phyloP scores from a whole-genome alignment of 2,797 vertebrate species.

The Allenopithecus nigroviridis region DNA sequence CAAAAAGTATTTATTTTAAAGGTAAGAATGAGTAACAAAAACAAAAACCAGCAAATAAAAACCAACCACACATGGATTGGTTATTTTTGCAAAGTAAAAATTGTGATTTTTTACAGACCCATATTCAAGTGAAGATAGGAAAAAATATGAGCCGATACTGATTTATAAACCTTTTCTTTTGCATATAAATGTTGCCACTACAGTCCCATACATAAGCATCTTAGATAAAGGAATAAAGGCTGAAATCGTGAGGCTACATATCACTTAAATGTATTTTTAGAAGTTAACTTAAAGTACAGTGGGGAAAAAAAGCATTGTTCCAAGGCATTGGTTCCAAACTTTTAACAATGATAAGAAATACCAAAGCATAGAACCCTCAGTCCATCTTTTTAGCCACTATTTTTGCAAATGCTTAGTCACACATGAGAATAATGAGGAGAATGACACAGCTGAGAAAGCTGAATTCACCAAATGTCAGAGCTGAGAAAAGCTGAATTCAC shows the following conservation, averaged over 20 bases:
- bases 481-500: not conserved
- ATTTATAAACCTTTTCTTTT: not conserved
- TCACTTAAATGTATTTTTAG: not conserved
- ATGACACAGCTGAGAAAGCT: not conserved
- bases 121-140: not conserved
- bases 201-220: not conserved
- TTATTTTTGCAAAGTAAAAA: constrained; percentile 34
- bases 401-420: not conserved
- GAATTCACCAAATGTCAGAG: not conserved
- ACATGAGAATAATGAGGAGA: not conserved
- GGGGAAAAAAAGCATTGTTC: not conserved
- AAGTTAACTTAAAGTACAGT: not conserved
- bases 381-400: not conserved
- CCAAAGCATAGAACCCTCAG: not conserved
- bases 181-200: not conserved
- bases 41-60: not conserved
- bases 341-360: not conserved
- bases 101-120: not conserved
- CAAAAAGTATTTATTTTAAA: constrained; percentile 42
- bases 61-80: not conserved
- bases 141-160: not conserved
- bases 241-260: not conserved
- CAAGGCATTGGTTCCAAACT: not conserved
- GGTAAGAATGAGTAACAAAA: not conserved
- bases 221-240: not conserved